Base-by-base conservation (phyloP, 2,888 invertebrate species). In the Dascillus cervinus region DNA sequence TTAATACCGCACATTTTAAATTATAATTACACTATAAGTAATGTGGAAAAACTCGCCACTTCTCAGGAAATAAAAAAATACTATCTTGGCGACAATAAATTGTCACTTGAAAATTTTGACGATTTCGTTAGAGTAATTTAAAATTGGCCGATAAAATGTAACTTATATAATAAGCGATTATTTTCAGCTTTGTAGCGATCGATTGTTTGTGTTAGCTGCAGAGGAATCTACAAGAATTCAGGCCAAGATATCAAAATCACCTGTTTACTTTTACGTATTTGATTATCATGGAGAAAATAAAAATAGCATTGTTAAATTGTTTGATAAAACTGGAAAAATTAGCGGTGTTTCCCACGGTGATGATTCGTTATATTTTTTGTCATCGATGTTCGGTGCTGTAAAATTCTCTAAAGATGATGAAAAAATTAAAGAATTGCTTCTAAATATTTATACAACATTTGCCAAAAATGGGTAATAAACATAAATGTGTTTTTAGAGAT, bases 1-100 rank as follows among this genome's bases (percentile, higher is more conserved):
- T n/a, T n/a, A n/a, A n/a, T n/a, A n/a, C 74, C 77, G 22, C 57
- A 70, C 43, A 69, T 77, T 38, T 71, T 80, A 22, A 77, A 77
- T 50, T 79, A 67, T 55, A 75, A 79, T 44, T 70, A 74, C 46
- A 74, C 75, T 0, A 48, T 75, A 3, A 71, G 72, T 0, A 47
- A 64, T 4, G 49, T 59, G 11, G 62, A 66, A 19, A 68, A 71
- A 2, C 42, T 57, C 0, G 55, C 60, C 0, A 67, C 73, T 0
- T 69, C 75, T 0, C 58, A 61, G 14, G 66, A 69, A 47, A 74
- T 77, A 44, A 72, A 69, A 32, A 50, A 71, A 13, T 67, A 70
- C 31, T 79, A 79, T 50, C 60, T 79, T 22, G 65, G 65, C 14
- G 58, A 66, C 3, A 66, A 69, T 27, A 58, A 67, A 0, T 69